Evolutionary conservation across 2,113 vertebrate genomes (phyloP).

Genomic region (Emydura subglobosa): DNA sequence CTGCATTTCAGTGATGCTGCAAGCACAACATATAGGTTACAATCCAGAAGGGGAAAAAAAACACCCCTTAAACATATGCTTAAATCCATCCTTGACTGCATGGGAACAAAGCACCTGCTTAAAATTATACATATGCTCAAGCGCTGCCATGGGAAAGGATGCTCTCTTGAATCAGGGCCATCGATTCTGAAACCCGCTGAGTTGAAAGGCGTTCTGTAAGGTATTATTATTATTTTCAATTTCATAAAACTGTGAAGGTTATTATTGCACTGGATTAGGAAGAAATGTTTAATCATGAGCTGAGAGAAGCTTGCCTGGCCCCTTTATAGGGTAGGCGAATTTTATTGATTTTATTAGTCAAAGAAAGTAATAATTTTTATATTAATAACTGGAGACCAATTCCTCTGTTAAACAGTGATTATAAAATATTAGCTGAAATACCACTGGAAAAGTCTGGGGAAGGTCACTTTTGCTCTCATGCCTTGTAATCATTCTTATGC

Average conservation of each 20-base stretch:
- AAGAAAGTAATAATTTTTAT: conserved; percentile 76
- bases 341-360: conserved; percentile 82
- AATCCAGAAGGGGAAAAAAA: not conserved
- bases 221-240: conserved; percentile 60
- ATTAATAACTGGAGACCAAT: conserved; percentile 68
- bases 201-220: conserved; percentile 39
- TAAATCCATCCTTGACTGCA: not conserved
- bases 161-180: not conserved
- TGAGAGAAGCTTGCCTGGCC: conserved; percentile 64
- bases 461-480: conserved; percentile 65
- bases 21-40: not conserved
- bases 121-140: not conserved
- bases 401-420: conserved; percentile 76
- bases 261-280: conserved; percentile 65
- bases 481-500: conserved; percentile 69
- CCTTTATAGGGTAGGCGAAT: conserved; percentile 62
- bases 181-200: conserved; percentile 12
- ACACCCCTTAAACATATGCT: not conserved
- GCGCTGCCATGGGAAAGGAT: not conserved
- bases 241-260: conserved; percentile 74
- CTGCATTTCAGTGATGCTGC: not conserved
- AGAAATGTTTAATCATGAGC: conserved; percentile 80
- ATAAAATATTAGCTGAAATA: conserved; percentile 79
- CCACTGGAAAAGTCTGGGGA: conserved; percentile 28
- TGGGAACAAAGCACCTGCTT: not conserved